Evolutionary conservation across 2,113 vertebrate genomes (phyloP).

Genomic region (Climacteris rufus): DNA sequence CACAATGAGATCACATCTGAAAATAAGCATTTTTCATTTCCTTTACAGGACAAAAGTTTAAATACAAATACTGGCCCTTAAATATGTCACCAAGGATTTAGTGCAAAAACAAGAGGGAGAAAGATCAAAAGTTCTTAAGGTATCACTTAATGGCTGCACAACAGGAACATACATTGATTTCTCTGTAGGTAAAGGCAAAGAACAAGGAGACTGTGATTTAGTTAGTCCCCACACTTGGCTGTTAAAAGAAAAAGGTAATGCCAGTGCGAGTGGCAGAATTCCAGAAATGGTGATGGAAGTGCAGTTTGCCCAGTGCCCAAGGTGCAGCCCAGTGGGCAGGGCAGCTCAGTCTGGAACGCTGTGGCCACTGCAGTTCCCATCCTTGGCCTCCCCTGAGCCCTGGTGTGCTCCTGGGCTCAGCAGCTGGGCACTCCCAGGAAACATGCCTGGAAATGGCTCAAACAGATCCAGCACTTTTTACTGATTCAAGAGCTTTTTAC

Average conservation of each 20-base stretch:
- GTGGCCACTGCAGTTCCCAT: neutral
- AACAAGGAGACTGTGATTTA: neutral
- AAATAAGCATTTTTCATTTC: conserved; percentile 44
- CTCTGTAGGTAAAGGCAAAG: neutral
- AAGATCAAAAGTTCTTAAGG: neutral
- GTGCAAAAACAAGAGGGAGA: neutral
- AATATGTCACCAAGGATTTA: neutral
- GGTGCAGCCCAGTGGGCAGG: accelerated
- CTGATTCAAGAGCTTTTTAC: neutral
- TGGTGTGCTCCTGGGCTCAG: neutral
- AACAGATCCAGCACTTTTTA: neutral
- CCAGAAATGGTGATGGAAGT: neutral
- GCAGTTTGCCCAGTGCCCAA: neutral
- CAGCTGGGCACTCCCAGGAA: neutral
- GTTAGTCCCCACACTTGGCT: neutral
- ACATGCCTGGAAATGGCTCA: neutral
- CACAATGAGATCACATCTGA: conserved; percentile 35
- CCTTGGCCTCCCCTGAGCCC: neutral
- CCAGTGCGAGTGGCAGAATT: neutral
- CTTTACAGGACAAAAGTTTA: conserved; percentile 2
- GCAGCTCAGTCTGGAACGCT: neutral
- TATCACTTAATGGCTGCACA: neutral
- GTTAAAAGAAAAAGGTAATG: neutral
- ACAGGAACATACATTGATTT: neutral
- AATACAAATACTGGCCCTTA: neutral